These are phyloP conservation scores for Lingula anatina DNA, from an alignment of 2,888 invertebrate genomes.

Conservation along the genomic window DNA sequence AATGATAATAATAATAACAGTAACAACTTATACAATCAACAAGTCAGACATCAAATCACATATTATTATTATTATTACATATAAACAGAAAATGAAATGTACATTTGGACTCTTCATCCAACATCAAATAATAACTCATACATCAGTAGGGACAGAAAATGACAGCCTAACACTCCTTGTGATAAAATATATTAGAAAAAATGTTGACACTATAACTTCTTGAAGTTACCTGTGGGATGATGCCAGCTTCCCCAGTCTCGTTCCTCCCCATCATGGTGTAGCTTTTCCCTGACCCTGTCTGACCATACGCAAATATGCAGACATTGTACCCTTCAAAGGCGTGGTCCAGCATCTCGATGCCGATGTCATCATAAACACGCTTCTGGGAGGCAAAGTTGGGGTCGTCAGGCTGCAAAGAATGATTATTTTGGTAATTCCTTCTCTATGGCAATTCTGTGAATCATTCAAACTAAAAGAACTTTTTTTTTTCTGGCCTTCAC, in stretches of 20 bases:
- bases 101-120: too few relatives aligned
- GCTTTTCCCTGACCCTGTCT: conserved; percentile 97
- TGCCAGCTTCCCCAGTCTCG: conserved; percentile 74
- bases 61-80: background rate
- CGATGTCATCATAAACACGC: conserved; percentile 97
- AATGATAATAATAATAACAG: background rate
- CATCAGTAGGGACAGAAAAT: too few relatives aligned
- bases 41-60: background rate
- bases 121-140: too few relatives aligned
- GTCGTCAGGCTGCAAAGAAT: conserved; percentile 66
- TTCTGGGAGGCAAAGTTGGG: conserved; percentile 85
- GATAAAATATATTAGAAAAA: too few relatives aligned
- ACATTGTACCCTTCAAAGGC: conserved; percentile 99
- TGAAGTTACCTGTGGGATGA: conserved; percentile 83
- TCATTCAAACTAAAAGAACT: too few relatives aligned
- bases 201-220: too few relatives aligned
- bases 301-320: conserved; percentile 99
- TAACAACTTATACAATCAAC: background rate
- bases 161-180: too few relatives aligned
- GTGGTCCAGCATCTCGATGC: conserved; percentile 98
- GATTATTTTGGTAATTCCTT: too few relatives aligned
- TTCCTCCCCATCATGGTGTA: conserved; percentile 99
- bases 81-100: too few relatives aligned
- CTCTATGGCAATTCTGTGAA: too few relatives aligned
- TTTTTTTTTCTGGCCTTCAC: too few relatives aligned